Evolutionary conservation across 2,888 invertebrate species (phyloP).

Genomic region (Apamea sordens): DNA sequence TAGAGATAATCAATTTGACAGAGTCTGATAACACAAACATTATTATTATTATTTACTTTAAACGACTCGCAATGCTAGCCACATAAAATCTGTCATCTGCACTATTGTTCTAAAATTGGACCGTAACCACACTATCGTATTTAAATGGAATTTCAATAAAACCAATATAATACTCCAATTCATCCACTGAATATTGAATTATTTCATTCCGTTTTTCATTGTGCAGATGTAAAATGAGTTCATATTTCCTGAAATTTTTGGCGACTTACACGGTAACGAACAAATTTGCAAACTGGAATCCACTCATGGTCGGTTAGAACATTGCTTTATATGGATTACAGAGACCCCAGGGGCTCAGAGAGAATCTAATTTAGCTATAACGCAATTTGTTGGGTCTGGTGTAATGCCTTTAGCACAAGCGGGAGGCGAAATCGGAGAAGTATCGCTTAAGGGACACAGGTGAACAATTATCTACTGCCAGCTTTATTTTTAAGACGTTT

Average conservation of each 20-base stretch:
- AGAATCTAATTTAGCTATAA: conserved; percentile 84
- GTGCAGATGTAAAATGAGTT: neutral
- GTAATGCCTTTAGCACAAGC: conserved; percentile 62
- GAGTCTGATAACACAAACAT: neutral
- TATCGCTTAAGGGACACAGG: conserved; percentile 66
- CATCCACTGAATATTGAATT: conserved; percentile 21
- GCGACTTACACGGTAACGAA: conserved; percentile 42
- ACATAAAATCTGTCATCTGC: conserved; percentile 8
- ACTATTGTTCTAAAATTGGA: conserved; percentile 21
- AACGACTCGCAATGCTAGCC: neutral
- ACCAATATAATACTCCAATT: conserved; percentile 30
- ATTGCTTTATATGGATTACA: conserved; percentile 73
- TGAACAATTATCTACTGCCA: conserved; percentile 65
- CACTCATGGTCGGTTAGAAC: conserved; percentile 68
- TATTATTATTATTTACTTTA: neutral
- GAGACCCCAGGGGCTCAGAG: conserved; percentile 71
- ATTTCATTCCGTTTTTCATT: conserved; percentile 30
- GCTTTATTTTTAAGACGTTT: conserved; percentile 50
- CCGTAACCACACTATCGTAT: conserved; percentile 7
- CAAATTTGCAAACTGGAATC: conserved; percentile 69
- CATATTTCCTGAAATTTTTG: neutral
- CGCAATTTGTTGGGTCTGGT: conserved; percentile 76
- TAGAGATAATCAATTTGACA: neutral
- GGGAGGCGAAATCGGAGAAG: conserved; percentile 56
- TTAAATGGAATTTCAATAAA: conserved; percentile 36